A percentile compares a stretch with the other conserved stretches of the same genome.
phyloP scores from a whole-genome alignment of 2,888 invertebrate species.

The Biston stratarius region DNA sequence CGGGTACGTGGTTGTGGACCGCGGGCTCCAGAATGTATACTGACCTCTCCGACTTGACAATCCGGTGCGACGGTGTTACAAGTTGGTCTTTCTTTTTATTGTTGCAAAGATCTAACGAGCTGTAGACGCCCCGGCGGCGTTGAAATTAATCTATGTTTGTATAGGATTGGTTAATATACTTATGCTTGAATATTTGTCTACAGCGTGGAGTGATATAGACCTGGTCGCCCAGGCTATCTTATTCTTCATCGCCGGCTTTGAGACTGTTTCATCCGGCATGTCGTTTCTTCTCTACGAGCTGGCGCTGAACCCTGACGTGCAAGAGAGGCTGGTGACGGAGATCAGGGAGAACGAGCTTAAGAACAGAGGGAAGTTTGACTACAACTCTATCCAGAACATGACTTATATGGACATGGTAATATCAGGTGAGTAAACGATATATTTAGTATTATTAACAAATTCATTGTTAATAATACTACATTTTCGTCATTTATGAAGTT shows the following conservation, averaged over 20 bases:
- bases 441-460: background rate
- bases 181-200: slow-evolving; percentile 9
- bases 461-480: background rate
- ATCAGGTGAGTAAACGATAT: slow-evolving; percentile 79
- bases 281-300: slow-evolving; percentile 86
- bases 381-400: slow-evolving; percentile 83
- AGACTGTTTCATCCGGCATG: slow-evolving; percentile 77
- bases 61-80: too few relatives aligned
- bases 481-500: too few relatives aligned
- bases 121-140: too few relatives aligned
- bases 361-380: slow-evolving; percentile 75
- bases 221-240: slow-evolving; percentile 80
- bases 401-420: slow-evolving; percentile 88
- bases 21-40: too few relatives aligned
- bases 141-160: too few relatives aligned
- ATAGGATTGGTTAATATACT: too few relatives aligned
- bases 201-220: slow-evolving; percentile 73
- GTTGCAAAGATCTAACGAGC: too few relatives aligned
- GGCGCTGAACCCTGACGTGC: slow-evolving; percentile 86
- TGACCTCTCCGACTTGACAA: too few relatives aligned
- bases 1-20: too few relatives aligned
- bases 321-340: slow-evolving; percentile 84
- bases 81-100: too few relatives aligned
- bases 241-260: slow-evolving; percentile 87
- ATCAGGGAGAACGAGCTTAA: slow-evolving; percentile 76